Evolutionary conservation across 2,113 vertebrate species (phyloP).

Genomic region (Pterocles orientalis): DNA sequence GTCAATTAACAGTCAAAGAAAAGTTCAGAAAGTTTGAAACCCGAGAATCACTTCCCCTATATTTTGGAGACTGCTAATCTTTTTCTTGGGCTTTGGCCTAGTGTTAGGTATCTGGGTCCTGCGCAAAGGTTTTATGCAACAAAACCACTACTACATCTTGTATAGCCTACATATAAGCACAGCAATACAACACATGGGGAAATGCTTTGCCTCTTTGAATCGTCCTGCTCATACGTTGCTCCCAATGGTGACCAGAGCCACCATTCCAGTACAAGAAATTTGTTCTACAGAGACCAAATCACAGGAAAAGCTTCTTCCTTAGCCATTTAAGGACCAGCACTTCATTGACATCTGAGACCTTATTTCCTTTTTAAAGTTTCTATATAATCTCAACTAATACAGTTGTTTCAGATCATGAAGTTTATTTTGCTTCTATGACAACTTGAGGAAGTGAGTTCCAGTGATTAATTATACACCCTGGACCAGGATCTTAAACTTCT

Average conservation of each 20-base stretch:
- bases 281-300: accelerated
- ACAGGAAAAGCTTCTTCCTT: neutral
- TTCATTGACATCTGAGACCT: neutral
- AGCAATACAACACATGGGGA: neutral
- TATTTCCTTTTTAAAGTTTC: neutral
- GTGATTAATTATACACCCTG: neutral
- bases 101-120: neutral
- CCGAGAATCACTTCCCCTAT: neutral
- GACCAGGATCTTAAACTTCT: neutral
- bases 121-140: neutral
- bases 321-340: neutral
- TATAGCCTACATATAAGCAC: neutral
- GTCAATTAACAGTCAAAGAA: neutral
- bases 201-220: neutral
- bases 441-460: neutral
- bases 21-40: neutral
- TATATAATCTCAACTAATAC: neutral
- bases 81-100: neutral
- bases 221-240: neutral
- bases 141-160: neutral
- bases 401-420: neutral
- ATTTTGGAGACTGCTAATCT: constrained; percentile 4
- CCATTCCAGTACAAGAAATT: neutral
- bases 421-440: constrained; percentile 12
- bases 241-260: neutral